Evolutionary conservation across 1,140 invertebrate genomes (phyloP).

Genomic region (Galleria mellonella): DNA sequence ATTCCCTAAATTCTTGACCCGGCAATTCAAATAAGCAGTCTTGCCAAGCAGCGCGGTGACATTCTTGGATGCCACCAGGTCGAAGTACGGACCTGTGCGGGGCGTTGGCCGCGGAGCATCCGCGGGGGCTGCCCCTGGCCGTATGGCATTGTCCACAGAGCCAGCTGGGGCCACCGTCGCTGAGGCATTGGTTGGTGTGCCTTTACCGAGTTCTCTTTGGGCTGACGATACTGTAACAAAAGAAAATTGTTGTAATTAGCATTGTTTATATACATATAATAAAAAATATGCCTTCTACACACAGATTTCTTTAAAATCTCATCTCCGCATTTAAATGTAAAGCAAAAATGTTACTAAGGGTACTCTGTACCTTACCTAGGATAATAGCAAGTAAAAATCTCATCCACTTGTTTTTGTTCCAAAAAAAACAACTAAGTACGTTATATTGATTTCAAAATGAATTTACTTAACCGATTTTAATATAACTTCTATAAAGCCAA

Average conservation of each 20-base stretch:
- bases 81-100: constrained; percentile 79
- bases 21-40: constrained; percentile 88
- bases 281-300: neutral
- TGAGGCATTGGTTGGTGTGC: constrained; percentile 38
- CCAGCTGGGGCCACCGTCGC: constrained; percentile 46
- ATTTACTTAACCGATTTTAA: too few relatives aligned
- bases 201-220: constrained; percentile 57
- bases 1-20: constrained; percentile 89
- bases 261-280: neutral
- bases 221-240: constrained; percentile 53
- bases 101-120: constrained; percentile 46
- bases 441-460: too few relatives aligned
- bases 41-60: constrained; percentile 89
- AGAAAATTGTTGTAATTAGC: neutral
- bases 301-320: neutral
- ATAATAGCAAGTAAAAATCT: too few relatives aligned
- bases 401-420: too few relatives aligned
- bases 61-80: constrained; percentile 81
- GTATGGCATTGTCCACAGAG: constrained; percentile 48
- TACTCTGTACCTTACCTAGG: neutral
- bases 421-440: too few relatives aligned
- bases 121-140: constrained; percentile 22
- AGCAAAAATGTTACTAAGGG: neutral
- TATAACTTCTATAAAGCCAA: too few relatives aligned
- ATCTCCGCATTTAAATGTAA: neutral